These are phyloP conservation scores for Spheniscus humboldti DNA, from an alignment of 2,797 vertebrate genomes.

Conservation along the genomic window DNA sequence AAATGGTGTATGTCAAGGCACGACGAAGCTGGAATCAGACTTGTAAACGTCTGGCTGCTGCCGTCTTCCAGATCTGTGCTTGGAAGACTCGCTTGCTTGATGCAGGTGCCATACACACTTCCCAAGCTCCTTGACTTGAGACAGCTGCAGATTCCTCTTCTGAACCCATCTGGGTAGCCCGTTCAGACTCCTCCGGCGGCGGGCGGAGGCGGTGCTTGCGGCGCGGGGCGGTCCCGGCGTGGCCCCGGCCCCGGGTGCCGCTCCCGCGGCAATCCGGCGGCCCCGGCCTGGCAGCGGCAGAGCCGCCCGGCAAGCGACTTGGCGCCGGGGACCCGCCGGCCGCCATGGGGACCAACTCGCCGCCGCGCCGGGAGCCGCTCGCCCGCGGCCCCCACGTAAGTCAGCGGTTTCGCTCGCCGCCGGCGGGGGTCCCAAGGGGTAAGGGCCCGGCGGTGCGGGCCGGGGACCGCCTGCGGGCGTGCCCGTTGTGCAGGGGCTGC, in stretches of 20 bases:
- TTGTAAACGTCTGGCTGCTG: neutral
- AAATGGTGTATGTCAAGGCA: neutral
- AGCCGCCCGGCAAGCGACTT: neutral
- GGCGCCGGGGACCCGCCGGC: neutral
- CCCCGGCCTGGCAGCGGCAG: neutral
- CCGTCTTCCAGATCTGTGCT: neutral
- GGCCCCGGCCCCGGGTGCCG: neutral
- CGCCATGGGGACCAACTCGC: neutral
- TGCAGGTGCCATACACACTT: neutral
- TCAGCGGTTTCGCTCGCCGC: neutral
- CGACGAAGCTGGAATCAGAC: neutral
- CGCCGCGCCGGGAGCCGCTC: neutral
- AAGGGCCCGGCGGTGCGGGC: neutral
- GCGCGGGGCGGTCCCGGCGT: neutral
- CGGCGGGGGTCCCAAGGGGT: neutral
- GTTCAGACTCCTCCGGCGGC: too few relatives aligned
- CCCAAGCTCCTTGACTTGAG: neutral
- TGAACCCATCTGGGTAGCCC: neutral
- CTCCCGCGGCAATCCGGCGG: neutral
- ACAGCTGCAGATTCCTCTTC: neutral
- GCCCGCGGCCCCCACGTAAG: slow-evolving; percentile 18
- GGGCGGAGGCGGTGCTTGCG: neutral
- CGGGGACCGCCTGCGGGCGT: neutral
- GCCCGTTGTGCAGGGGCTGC: neutral
- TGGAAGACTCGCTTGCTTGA: neutral